Evolutionary conservation across 2,113 vertebrate genomes (phyloP).

Genomic region (Labeo rohita): DNA sequence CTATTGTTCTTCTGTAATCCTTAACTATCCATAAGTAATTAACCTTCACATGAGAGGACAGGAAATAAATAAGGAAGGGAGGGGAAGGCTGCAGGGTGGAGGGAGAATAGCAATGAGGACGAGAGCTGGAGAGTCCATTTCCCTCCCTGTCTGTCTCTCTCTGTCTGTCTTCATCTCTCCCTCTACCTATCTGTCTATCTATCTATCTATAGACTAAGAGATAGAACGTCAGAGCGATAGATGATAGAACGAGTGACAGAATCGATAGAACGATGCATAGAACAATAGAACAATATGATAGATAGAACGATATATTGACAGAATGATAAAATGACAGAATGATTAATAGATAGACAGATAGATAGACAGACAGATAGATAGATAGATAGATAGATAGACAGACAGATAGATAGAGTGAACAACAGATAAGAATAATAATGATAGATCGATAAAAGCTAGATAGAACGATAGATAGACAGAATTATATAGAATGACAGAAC

Average conservation of each 20-base stretch:
- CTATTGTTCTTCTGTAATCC: constrained; percentile 80
- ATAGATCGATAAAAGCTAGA: not conserved
- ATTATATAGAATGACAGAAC: not conserved
- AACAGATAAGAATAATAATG: not conserved
- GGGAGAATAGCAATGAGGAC: constrained; percentile 66
- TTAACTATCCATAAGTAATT: constrained; percentile 85
- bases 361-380: not conserved
- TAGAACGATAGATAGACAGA: not conserved
- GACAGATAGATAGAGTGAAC: not conserved
- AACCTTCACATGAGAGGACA: constrained; percentile 78
- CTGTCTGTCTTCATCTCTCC: not conserved
- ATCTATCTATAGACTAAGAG: not conserved
- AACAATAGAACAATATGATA: not conserved
- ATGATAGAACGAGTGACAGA: not conserved
- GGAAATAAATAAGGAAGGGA: constrained; percentile 65
- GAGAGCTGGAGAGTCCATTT: constrained; percentile 16
- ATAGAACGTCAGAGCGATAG: not conserved
- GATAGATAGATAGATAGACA: not conserved
- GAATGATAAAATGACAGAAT: not conserved
- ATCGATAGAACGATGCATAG: not conserved
- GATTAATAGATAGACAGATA: not conserved
- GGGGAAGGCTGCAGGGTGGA: constrained; percentile 43
- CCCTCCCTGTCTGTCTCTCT: constrained; percentile 8
- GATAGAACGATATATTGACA: not conserved
- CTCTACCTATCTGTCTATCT: not conserved